Conservation (phyloP, 2,113 vertebrate species). For the Antigone vipio region DNA sequence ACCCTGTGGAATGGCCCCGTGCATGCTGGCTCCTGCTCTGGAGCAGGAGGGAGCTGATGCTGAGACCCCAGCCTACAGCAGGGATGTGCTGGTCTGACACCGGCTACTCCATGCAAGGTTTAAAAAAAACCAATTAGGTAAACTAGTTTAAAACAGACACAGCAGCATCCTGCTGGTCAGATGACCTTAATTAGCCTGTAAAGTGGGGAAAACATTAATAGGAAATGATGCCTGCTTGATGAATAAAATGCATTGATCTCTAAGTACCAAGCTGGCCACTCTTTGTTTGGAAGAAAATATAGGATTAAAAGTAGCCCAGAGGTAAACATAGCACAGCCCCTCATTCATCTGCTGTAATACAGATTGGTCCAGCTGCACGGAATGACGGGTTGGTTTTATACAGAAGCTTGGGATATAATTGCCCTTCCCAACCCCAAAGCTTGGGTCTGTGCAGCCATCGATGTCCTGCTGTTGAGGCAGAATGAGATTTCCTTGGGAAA, state of each 20-base stretch:
- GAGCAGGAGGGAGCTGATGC: not conserved
- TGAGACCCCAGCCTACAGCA: not conserved
- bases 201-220: conserved; percentile 37
- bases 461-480: not conserved
- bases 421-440: not conserved
- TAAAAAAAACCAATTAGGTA: not conserved
- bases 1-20: not conserved
- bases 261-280: not conserved
- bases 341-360: not conserved
- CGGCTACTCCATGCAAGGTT: not conserved
- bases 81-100: not conserved
- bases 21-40: not conserved
- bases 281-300: not conserved
- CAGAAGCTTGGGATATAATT: fast-evolving
- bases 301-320: not conserved
- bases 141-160: conserved; percentile 6
- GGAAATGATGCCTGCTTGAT: conserved; percentile 16
- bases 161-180: not conserved
- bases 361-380: not conserved
- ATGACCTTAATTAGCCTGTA: conserved; percentile 59
- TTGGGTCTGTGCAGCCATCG: fast-evolving
- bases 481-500: not conserved
- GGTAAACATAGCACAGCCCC: not conserved
- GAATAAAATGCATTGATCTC: conserved; percentile 54
- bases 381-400: fast-evolving